These are phyloP conservation scores for Hirtodrosophila alboralis DNA, from an alignment of 2,888 invertebrate species.

Conservation along the genomic window DNA sequence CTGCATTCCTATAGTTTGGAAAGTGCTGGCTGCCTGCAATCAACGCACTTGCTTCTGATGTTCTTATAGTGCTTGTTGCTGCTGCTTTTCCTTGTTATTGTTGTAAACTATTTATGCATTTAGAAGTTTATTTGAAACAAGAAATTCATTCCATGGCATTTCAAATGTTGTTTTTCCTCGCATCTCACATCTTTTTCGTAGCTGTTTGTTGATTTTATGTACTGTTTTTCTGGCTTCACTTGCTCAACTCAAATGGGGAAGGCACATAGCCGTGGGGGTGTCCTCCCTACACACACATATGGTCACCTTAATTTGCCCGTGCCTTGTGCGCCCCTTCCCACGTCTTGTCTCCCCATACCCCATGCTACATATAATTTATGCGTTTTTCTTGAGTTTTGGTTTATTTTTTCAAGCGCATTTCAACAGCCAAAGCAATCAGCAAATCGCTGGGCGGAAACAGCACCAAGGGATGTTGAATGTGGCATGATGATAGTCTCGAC, in stretches of 20 bases:
- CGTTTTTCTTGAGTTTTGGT: conserved; percentile 71
- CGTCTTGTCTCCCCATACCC: background rate
- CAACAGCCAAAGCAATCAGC: conserved; percentile 75
- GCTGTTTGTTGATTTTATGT: conserved; percentile 77
- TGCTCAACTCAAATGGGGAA: conserved; percentile 21
- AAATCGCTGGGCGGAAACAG: conserved; percentile 65
- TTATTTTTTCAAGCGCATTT: conserved; percentile 77
- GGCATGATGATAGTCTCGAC: conserved; percentile 52
- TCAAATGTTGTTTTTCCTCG: conserved; percentile 38
- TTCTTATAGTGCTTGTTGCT: conserved; percentile 26
- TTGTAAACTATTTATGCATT: conserved; percentile 78
- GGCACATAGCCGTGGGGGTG: conserved; percentile 20
- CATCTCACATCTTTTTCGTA: conserved; percentile 32
- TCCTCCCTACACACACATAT: conserved; percentile 73
- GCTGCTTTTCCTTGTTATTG: conserved; percentile 61
- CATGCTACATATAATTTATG: conserved; percentile 70
- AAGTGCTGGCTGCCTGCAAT: conserved; percentile 68
- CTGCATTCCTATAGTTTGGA: conserved; percentile 23
- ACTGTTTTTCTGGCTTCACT: conserved; percentile 76
- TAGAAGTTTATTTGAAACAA: conserved; percentile 75
- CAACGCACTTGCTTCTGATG: conserved; percentile 75
- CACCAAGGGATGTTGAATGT: conserved; percentile 60
- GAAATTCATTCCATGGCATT: conserved; percentile 59
- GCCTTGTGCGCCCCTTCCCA: background rate
- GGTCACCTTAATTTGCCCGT: conserved; percentile 73